Conservation (phyloP, 2,113 vertebrate genomes). For the pig (Sus scrofa) region T2T-Sscrofa CM000817.6:168975501-168976000, state of each 20-base stretch:
- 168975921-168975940: neutral
- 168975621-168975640: neutral
- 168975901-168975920: neutral
- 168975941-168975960: neutral
- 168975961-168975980: neutral
- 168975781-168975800: neutral
- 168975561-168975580: neutral
- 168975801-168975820: neutral
- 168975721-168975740: neutral
- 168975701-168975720: constrained; percentile 10
- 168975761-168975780: neutral
- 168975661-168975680: neutral
- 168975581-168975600: neutral
- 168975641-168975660: neutral
- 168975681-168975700: neutral
- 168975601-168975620: accelerated
- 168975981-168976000: neutral
- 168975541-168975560: neutral
- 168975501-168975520: neutral
- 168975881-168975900: neutral
- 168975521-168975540: neutral
- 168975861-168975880: neutral
- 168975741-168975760: neutral
- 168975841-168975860: neutral
- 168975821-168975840: neutral